These are phyloP conservation scores for Neocrepidodera transversa DNA, from an alignment of 2,888 invertebrate genomes.

Conservation along the genomic window DNA sequence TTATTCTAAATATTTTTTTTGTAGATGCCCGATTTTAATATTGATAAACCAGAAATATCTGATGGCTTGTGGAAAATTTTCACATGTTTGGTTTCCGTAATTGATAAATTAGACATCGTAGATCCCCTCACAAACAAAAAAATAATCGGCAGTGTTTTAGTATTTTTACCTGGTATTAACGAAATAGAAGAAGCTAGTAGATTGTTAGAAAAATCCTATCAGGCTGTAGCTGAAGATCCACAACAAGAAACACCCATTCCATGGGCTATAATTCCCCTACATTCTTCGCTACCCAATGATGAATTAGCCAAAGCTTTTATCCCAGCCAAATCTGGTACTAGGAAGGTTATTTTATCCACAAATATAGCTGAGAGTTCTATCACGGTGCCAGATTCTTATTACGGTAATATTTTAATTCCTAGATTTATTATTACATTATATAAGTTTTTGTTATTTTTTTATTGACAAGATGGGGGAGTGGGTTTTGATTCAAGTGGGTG, in stretches of 20 bases:
- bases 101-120: constrained; percentile 69
- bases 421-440: too few species aligned
- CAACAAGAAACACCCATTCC: constrained; percentile 28
- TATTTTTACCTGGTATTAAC: constrained; percentile 88
- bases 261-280: constrained; percentile 62
- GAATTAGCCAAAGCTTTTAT: constrained; percentile 71
- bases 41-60: constrained; percentile 62
- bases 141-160: constrained; percentile 72
- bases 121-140: constrained; percentile 41
- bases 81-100: constrained; percentile 64
- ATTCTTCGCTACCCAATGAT: constrained; percentile 72
- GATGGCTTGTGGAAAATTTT: constrained; percentile 57
- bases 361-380: constrained; percentile 94
- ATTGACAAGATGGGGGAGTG: too few species aligned
- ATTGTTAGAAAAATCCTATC: constrained; percentile 46
- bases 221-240: neutral
- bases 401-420: too few species aligned
- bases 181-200: constrained; percentile 80
- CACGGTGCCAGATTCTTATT: constrained; percentile 87
- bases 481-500: too few species aligned
- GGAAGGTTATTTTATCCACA: constrained; percentile 88
- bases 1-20: constrained; percentile 45
- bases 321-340: constrained; percentile 66
- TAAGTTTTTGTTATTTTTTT: too few species aligned
- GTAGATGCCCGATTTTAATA: constrained; percentile 66